These are phyloP conservation scores for Ptychodera flava DNA, from an alignment of 35 echinoderm and acorn worm genomes.

Conservation along the genomic window DNA sequence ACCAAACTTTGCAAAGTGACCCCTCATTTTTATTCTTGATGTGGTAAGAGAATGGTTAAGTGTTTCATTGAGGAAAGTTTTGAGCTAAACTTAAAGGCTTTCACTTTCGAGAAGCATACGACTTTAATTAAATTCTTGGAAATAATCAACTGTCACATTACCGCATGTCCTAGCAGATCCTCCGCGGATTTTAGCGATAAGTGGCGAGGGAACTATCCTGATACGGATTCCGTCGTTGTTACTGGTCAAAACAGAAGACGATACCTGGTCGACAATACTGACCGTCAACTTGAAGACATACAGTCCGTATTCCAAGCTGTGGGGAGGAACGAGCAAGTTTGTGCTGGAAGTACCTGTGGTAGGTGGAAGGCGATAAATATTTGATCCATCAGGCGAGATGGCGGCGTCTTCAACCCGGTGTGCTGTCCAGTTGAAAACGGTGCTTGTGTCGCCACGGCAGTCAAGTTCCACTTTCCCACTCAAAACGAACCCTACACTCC, in stretches of 20 bases:
- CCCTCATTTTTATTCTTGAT: background rate
- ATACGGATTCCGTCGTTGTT: background rate
- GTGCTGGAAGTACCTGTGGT: background rate
- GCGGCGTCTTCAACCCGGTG: background rate
- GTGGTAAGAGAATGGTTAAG: no score
- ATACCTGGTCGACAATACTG: background rate
- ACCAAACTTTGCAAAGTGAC: no score
- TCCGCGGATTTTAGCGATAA: background rate
- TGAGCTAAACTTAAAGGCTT: background rate
- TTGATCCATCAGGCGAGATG: background rate
- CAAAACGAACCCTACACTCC: background rate
- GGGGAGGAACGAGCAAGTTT: background rate
- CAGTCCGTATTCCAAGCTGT: background rate
- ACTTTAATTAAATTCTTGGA: background rate
- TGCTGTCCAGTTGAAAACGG: background rate
- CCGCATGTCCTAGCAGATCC: background rate
- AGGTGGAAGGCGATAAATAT: background rate
- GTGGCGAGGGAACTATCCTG: background rate
- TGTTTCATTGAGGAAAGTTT: no score
- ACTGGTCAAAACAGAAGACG: background rate
- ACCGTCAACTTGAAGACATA: background rate
- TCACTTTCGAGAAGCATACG: background rate
- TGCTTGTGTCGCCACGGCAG: background rate
- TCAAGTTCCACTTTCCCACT: background rate
- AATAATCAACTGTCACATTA: background rate